Evolutionary conservation across 2,113 vertebrate species (phyloP).

Genomic region (Helogale parvula): DNA sequence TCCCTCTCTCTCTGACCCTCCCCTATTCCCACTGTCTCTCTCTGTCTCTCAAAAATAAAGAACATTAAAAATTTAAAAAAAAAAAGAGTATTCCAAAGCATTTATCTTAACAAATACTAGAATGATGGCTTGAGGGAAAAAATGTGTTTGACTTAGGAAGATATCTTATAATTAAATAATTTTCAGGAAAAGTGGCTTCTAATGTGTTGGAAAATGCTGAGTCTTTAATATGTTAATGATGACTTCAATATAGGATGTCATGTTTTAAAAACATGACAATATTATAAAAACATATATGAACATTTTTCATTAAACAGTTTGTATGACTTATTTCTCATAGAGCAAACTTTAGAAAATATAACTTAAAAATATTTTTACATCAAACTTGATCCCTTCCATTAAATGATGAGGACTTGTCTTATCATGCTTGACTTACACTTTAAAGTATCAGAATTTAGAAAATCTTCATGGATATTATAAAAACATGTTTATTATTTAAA

Average conservation of each 20-base stretch:
- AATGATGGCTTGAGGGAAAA: not conserved
- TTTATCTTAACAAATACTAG: not conserved
- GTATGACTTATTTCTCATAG: slow-evolving; percentile 1
- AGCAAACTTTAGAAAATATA: slow-evolving; percentile 36
- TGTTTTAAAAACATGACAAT: not conserved
- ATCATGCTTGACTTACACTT: slow-evolving; percentile 44
- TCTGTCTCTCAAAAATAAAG: no score
- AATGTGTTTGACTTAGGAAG: not conserved
- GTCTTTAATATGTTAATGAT: slow-evolving; percentile 42
- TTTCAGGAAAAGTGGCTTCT: slow-evolving; percentile 20
- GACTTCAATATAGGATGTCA: not conserved
- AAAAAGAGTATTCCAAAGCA: not conserved
- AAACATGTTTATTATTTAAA: slow-evolving; percentile 43
- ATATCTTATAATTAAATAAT: not conserved
- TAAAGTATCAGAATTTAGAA: slow-evolving; percentile 57
- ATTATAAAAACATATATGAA: slow-evolving; percentile 51
- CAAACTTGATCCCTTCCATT: slow-evolving; percentile 60
- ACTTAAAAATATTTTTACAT: slow-evolving; percentile 39
- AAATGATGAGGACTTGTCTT: slow-evolving; percentile 56
- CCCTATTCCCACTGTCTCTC: no score
- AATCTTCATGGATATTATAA: slow-evolving; percentile 22
- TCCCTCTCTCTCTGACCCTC: no score
- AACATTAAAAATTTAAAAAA: no score
- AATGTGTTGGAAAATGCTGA: not conserved
- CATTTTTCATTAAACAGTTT: not conserved